Base-by-base conservation (phyloP, 1,140 invertebrate genomes). In the Drusus annulatus region DNA sequence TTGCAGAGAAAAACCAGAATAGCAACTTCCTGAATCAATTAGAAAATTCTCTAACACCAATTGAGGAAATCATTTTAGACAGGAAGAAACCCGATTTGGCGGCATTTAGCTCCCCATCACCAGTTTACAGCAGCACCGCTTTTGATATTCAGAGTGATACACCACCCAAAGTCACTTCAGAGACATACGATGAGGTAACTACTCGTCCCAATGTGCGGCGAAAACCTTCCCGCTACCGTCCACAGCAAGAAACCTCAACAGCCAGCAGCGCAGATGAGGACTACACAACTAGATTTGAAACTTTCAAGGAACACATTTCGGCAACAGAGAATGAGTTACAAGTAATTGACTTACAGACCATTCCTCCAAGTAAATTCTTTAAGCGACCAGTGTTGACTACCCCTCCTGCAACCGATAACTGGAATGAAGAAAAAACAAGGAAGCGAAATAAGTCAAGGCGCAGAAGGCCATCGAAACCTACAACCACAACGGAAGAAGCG, bases 371-470 rank as follows among this genome's bases (percentile, higher is more conserved):
- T 78, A 86, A 85, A 79, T 87, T 89, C 82, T 90, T 89, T 81
- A 89, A 87, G 76, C 85, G 89, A n/a, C 89, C 83, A n/a, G 16
- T 51, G 3, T 16, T 65, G 21, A 78, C 83, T 15, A 78, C 79
- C 13, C 87, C 2, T 84, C 80, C 79, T 80, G 82, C n/a, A 69
- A 80, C 19, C 84, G 87, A 71, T 58, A 84, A 56, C 13, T 73
- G 84, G 31, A 87, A 89, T 19, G 88, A 88, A 79, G 87, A 88
- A 21, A 87, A 83, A 80, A 85, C 85, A 51, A 86, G 87, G 31
- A 90, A 89, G 83, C 83, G 87, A 56, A 89, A 87, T 56, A 90
- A 90, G 82, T 86, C 87, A 56, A 86, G 89, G 36, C 86, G 89
- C 82, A 86, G 89, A 25, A 86, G 88, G 45, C 89, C 88, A 19